Evolutionary conservation across 2,113 vertebrate species (phyloP).

Genomic region (Neodon shergylaensis): DNA sequence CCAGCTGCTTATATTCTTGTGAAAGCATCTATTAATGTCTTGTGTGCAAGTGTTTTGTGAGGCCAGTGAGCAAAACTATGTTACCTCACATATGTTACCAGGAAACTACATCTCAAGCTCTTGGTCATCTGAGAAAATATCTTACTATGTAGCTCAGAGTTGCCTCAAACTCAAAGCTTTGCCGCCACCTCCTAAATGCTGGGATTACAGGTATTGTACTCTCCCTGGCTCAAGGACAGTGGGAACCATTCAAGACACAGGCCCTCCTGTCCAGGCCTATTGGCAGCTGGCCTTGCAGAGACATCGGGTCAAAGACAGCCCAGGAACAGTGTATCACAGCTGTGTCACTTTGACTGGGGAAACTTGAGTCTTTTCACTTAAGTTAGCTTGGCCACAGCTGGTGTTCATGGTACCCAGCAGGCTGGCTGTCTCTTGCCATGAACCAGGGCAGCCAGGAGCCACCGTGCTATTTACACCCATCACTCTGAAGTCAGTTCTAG

Average conservation of each 20-base stretch:
- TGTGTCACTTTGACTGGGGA: background rate
- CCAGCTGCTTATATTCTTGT: no score
- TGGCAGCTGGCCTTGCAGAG: background rate
- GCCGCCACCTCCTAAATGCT: no score
- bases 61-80: no score
- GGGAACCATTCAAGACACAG: background rate
- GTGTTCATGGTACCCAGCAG: background rate
- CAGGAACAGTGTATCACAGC: background rate
- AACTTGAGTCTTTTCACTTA: background rate
- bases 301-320: conserved; percentile 14
- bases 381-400: background rate
- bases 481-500: background rate
- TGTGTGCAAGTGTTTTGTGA: no score
- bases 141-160: no score
- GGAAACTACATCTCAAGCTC: no score
- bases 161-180: no score
- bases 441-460: background rate
- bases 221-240: background rate
- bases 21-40: no score
- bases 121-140: no score
- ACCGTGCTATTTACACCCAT: background rate
- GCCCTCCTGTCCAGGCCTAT: background rate
- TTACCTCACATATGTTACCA: no score
- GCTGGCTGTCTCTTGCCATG: background rate
- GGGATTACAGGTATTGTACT: background rate